A percentile compares a stretch with the other conserved stretches of the same genome.
phyloP scores from a whole-genome alignment of 2,113 vertebrate genomes.

The Camelus dromedarius region DNA sequence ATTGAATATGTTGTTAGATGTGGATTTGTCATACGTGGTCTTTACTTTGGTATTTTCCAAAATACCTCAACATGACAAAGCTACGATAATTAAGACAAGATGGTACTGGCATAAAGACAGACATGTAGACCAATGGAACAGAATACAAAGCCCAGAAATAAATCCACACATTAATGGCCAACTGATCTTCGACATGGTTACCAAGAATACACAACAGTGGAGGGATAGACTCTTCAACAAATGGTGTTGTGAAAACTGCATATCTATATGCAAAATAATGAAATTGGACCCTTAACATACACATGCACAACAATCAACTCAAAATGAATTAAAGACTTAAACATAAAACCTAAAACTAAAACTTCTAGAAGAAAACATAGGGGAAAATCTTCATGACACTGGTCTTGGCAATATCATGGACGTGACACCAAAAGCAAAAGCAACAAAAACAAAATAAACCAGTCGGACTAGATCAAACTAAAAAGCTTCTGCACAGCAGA shows the following conservation, averaged over 20 bases:
- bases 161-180: not conserved
- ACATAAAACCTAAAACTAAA: not conserved
- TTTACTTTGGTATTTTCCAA: not conserved
- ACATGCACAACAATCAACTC: not conserved
- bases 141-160: not conserved
- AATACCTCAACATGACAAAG: constrained; percentile 2
- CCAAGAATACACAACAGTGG: not conserved
- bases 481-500: not conserved
- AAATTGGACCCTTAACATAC: not conserved
- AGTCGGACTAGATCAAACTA: not conserved
- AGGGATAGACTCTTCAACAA: not conserved
- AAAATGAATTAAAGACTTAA: not conserved
- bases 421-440: not conserved
- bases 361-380: not conserved
- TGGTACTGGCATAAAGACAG: not conserved
- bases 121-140: not conserved
- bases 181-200: not conserved
- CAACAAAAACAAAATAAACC: not conserved
- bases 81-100: not conserved
- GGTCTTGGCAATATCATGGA: not conserved
- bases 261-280: not conserved
- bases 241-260: not conserved
- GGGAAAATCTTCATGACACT: not conserved
- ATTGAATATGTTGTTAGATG: not conserved
- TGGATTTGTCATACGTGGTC: not conserved